phyloP scores from a whole-genome alignment of 2,888 invertebrate species.

The Polymixis flavicincta region DNA sequence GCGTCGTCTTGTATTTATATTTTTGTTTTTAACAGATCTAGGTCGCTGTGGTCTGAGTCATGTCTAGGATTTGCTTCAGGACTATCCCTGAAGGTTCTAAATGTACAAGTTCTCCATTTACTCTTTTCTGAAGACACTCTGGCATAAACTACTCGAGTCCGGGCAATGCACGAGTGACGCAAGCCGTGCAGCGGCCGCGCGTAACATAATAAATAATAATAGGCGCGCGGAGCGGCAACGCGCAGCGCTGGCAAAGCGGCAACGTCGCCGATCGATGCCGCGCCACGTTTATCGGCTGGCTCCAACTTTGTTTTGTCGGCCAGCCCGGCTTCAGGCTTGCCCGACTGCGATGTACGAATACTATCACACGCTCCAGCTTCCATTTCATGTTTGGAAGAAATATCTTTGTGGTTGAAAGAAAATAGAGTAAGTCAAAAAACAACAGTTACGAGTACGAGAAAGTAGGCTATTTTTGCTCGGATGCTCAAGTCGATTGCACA shows the following conservation, averaged over 20 bases:
- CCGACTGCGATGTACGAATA: conserved; percentile 49
- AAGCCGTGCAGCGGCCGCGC: conserved; percentile 70
- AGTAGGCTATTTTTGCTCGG: conserved; percentile 33
- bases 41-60: background rate
- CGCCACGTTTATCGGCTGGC: conserved; percentile 70
- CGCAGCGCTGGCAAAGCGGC: conserved; percentile 74
- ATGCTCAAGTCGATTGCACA: conserved; percentile 34
- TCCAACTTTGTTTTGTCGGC: conserved; percentile 69
- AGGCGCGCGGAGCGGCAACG: conserved; percentile 75
- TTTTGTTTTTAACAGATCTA: conserved; percentile 1
- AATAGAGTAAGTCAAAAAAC: conserved; percentile 25
- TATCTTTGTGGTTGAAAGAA: conserved; percentile 32
- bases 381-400: conserved; percentile 35
- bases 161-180: conserved; percentile 75
- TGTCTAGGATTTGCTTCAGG: background rate
- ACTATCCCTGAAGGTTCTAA: background rate
- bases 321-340: conserved; percentile 52
- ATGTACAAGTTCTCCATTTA: conserved; percentile 1
- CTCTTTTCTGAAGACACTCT: conserved; percentile 38
- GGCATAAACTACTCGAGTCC: conserved; percentile 63
- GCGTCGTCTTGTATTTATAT: background rate
- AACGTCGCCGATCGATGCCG: conserved; percentile 79
- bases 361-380: conserved; percentile 52
- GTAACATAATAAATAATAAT: conserved; percentile 80
- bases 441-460: conserved; percentile 33